Evolutionary conservation across 2,797 vertebrate genomes (phyloP).

Genomic region (Tokudaia tokunoshimensis): DNA sequence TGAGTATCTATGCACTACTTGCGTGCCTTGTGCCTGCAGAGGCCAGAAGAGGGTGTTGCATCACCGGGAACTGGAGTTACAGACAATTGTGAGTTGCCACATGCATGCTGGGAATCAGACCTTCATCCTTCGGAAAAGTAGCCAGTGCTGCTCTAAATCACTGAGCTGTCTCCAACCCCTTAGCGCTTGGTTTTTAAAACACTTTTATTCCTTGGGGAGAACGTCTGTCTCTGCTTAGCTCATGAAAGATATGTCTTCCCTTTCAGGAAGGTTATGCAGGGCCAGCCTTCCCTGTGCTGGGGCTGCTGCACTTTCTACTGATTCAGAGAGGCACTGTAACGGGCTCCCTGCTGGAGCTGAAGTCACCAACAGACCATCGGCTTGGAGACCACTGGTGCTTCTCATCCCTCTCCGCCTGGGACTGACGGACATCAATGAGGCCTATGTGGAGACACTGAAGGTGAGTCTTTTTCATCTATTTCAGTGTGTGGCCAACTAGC

Average conservation of each 20-base stretch:
- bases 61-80: not conserved
- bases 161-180: not conserved
- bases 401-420: conserved; percentile 98
- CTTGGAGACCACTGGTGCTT: conserved; percentile 97
- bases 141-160: not conserved
- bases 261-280: conserved; percentile 94
- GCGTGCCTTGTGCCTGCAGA: not conserved
- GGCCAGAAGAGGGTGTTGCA: not conserved
- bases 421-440: conserved; percentile 97
- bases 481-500: not conserved
- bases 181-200: not conserved
- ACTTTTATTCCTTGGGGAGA: not conserved
- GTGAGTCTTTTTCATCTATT: conserved; percentile 82
- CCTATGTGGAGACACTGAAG: conserved; percentile 98
- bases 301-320: conserved; percentile 85
- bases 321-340: conserved; percentile 89
- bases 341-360: conserved; percentile 91
- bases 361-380: conserved; percentile 87
- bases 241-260: conserved; percentile 15
- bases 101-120: not conserved
- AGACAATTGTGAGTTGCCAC: not conserved
- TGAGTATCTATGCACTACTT: not conserved
- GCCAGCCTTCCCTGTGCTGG: conserved; percentile 88
- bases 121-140: not conserved
- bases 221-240: not conserved